Evolutionary conservation across 2,888 invertebrate genomes (phyloP), one percentile per base, ranked within the genome.

Genomic region (Drosophila greeni): DNA sequence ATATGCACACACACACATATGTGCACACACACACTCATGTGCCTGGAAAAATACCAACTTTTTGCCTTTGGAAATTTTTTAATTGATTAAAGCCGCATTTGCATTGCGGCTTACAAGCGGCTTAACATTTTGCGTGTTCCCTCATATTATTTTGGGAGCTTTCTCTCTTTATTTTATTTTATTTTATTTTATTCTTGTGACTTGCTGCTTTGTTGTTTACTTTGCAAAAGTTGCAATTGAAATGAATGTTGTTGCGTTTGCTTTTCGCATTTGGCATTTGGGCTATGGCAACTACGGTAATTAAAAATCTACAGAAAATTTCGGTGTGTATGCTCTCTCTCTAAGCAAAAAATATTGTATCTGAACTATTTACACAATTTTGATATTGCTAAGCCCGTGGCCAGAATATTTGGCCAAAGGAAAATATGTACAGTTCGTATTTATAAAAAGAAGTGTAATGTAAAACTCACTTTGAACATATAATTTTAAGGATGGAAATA

Each of bases 51-150:
- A 54, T 53, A 57, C 51, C 68, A 76, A 64, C 73, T 83, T 77
- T 75, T 75, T 72, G 72, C 73, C 74, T 70, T 64, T 67, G 53
- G 54, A 74, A 65, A 75, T 72, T 84, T 82, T 85, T 85, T 82
- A 85, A 82, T 82, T 82, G 82, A 85, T 84, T 82, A 82, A 85
- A 82, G 82, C 84, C 85, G 76, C 76, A 84, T 82, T 85, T 82
- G 82, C 82, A 74, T 73, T 75, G 72, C 70, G 79, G 74, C 84
- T 82, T 82, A 82, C 82, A 75, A 74, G 71, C 72, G 72, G 85
- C 85, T 82, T 83, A 74, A 72, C 76, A 79, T 64, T 68, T 66
- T 71, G 52, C 56, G 55, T 66, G 42, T 42, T 52, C 40, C 61
- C 61, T 18, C 34, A 42, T 58, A 66, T 62, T 70, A 51, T 67